These are phyloP conservation scores for Lordiphosa andalusiaca DNA, from an alignment of 2,888 invertebrate genomes.

Conservation along the genomic window DNA sequence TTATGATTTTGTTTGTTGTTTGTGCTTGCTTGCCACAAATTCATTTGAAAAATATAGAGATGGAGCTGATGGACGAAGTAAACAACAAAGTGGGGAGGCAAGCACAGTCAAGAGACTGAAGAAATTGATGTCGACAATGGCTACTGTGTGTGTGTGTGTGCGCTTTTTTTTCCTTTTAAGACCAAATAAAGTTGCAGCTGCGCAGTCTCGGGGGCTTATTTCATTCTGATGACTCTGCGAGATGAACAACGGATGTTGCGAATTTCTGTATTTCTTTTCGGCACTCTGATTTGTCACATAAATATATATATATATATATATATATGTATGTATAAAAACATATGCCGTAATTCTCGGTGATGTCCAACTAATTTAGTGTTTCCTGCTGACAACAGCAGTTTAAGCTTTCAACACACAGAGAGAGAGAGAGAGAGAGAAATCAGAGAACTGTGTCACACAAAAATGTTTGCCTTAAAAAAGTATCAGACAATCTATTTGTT, in stretches of 20 bases:
- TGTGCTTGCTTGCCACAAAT: conserved; percentile 16
- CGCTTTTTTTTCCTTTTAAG: conserved; percentile 9
- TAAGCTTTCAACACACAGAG: conserved; percentile 50
- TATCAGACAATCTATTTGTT: conserved; percentile 26
- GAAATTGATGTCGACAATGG: conserved; percentile 31
- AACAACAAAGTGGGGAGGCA: conserved; percentile 7
- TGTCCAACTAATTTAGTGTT: conserved; percentile 74
- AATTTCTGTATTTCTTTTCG: conserved; percentile 51
- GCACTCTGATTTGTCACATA: conserved; percentile 61
- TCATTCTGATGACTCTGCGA: conserved; percentile 41
- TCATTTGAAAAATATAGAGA: conserved; percentile 56
- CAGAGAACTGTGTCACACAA: conserved; percentile 40
- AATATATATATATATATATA: conserved; percentile 20
- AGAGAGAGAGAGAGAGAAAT: conserved; percentile 24
- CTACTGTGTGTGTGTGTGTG: conserved; percentile 31
- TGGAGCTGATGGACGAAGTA: conserved; percentile 17
- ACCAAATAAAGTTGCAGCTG: conserved; percentile 25
- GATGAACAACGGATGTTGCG: conserved; percentile 63
- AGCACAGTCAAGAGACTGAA: conserved; percentile 10
- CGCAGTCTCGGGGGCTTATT: conserved; percentile 1
- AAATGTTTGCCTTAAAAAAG: conserved; percentile 24
- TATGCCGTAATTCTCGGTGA: conserved; percentile 63
- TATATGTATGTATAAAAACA: conserved; percentile 10
- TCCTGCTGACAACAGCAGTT: conserved; percentile 74
- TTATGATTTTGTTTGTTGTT: conserved; percentile 15